Evolutionary conservation across 2,797 vertebrate genomes (phyloP).

Genomic region (Channallabes apus): DNA sequence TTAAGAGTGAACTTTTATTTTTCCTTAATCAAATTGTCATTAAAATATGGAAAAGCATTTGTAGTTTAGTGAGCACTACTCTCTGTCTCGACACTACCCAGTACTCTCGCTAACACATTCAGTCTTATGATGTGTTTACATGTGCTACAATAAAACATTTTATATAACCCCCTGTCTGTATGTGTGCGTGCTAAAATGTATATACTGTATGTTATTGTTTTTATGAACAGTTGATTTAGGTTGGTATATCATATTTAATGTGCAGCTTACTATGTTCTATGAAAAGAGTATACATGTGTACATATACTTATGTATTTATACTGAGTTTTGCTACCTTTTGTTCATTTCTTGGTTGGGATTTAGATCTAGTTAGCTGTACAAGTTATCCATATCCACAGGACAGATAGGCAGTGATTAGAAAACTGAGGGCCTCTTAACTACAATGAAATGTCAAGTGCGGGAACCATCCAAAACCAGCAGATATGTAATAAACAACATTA

Average conservation of each 20-base stretch:
- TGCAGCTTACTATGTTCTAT: background rate
- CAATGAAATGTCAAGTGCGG: background rate
- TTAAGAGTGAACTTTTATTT: background rate
- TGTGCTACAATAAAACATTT: conserved; percentile 12
- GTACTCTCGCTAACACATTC: background rate
- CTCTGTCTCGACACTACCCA: background rate
- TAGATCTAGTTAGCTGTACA: background rate
- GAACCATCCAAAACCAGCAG: background rate
- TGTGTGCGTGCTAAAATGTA: background rate
- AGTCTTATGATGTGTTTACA: background rate
- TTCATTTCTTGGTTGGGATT: background rate
- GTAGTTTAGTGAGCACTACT: background rate
- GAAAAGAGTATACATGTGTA: background rate
- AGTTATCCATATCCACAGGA: background rate
- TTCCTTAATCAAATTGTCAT: background rate
- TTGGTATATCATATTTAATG: background rate
- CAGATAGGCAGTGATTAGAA: background rate
- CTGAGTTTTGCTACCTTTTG: background rate
- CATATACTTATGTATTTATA: background rate
- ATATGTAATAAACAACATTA: background rate
- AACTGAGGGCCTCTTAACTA: background rate
- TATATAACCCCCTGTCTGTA: background rate
- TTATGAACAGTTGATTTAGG: background rate
- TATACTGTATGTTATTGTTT: background rate
- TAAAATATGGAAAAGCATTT: background rate